Conservation (phyloP, 2,888 invertebrate genomes). For the Alcis repandata region DNA sequence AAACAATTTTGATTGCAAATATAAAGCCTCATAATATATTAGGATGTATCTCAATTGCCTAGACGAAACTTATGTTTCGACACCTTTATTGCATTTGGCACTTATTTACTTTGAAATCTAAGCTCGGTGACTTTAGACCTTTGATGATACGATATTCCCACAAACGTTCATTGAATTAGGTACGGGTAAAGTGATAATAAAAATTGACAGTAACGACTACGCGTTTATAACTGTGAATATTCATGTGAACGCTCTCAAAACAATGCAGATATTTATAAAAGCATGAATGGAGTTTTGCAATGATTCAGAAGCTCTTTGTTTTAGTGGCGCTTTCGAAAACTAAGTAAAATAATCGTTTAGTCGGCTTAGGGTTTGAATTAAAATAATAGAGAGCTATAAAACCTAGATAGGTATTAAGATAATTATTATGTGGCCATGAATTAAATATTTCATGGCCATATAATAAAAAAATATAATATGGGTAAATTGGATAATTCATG, state of each 20-base stretch:
- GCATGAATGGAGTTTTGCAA: conserved; percentile 40
- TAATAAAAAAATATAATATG: too few species aligned
- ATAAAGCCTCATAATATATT: too few species aligned
- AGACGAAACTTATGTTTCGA: not conserved
- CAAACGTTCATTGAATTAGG: conserved; percentile 54
- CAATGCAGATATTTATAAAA: conserved; percentile 57
- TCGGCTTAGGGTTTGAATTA: not conserved
- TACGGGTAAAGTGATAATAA: conserved; percentile 60
- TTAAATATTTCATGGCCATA: too few species aligned
- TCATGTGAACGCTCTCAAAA: conserved; percentile 57
- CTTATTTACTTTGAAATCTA: not conserved
- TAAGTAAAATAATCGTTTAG: too few species aligned
- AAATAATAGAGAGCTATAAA: not conserved
- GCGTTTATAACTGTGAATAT: conserved; percentile 58
- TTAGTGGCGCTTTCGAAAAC: conserved; percentile 10
- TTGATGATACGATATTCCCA: conserved; percentile 50
- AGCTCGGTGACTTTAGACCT: conserved; percentile 11
- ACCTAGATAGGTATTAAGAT: too few species aligned
- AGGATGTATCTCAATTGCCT: too few species aligned
- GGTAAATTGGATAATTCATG: too few species aligned
- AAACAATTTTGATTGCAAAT: too few species aligned
- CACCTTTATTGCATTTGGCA: too few species aligned
- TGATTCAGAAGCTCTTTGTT: conserved; percentile 32
- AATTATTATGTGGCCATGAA: too few species aligned
- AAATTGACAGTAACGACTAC: conserved; percentile 61